These are phyloP conservation scores for Porites cylindrica DNA, from an alignment of 92 coral and sea anemone genomes.

Conservation along the genomic window DNA sequence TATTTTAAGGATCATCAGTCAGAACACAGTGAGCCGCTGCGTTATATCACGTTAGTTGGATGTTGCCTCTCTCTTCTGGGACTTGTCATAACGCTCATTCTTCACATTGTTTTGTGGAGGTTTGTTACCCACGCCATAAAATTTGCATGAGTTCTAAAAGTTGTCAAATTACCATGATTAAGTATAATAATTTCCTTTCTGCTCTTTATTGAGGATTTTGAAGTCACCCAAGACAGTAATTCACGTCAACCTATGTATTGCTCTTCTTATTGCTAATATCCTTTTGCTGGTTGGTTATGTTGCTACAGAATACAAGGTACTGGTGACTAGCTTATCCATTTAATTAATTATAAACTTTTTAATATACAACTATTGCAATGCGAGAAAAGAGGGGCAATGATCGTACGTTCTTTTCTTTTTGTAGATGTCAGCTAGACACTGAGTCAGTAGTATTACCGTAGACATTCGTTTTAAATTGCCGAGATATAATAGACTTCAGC, in stretches of 20 bases:
- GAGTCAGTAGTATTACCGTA: no score
- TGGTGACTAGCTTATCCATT: not conserved
- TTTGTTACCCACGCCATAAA: not conserved
- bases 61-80: constrained; percentile 74
- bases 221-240: constrained; percentile 77
- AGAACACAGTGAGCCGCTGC: constrained; percentile 61
- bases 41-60: constrained; percentile 66
- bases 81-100: constrained; percentile 59
- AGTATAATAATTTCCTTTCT: not conserved
- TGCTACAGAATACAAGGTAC: constrained; percentile 57
- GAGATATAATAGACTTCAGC: no score
- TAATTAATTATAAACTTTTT: no score
- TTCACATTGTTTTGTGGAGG: constrained; percentile 81
- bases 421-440: no score
- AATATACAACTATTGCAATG: no score
- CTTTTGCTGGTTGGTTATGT: constrained; percentile 65
- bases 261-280: constrained; percentile 61
- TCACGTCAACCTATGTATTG: constrained; percentile 76
- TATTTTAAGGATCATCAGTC: not conserved
- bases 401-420: no score
- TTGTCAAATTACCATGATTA: no score
- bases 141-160: no score
- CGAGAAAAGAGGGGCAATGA: no score
- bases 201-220: constrained; percentile 36
- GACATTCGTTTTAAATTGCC: no score